These are phyloP conservation scores for Bolinopsis microptera DNA, from an alignment of 37 sponge, comb jelly and placozoan genomes.

Conservation along the genomic window DNA sequence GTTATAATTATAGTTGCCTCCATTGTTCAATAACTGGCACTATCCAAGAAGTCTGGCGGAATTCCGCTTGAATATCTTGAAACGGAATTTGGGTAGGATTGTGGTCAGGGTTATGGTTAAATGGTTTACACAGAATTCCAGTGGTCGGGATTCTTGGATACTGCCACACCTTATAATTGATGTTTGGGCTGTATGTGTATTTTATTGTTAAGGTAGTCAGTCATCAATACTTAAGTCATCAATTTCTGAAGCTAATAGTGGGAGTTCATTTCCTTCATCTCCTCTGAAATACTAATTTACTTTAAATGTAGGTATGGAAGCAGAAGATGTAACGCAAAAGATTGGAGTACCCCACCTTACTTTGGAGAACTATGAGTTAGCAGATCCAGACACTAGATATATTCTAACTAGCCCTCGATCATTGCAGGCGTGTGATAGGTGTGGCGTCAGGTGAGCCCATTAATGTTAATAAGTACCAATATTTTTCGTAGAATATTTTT, in stretches of 20 bases:
- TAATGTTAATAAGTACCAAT: too few relatives aligned
- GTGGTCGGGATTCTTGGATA: not conserved
- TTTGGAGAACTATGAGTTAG: conserved; percentile 51
- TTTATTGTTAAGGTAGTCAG: not conserved
- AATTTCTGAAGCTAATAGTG: not conserved
- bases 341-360: conserved; percentile 47
- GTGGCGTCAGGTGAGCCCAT: not conserved
- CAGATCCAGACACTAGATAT: conserved; percentile 39
- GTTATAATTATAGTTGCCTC: too few relatives aligned
- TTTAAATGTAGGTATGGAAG: conserved; percentile 8
- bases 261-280: not conserved
- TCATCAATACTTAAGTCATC: not conserved
- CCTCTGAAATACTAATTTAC: not conserved
- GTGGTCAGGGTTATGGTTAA: too few relatives aligned
- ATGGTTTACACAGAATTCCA: not conserved
- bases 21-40: too few relatives aligned
- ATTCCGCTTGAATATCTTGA: too few relatives aligned
- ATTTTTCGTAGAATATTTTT: too few relatives aligned
- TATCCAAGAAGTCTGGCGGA: too few relatives aligned
- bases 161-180: not conserved
- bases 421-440: conserved; percentile 32
- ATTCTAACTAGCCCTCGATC: conserved; percentile 54
- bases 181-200: not conserved
- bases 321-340: not conserved
- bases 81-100: too few relatives aligned